Base-by-base conservation (phyloP, 2,113 vertebrate genomes). In the Glaucomys volans region DNA sequence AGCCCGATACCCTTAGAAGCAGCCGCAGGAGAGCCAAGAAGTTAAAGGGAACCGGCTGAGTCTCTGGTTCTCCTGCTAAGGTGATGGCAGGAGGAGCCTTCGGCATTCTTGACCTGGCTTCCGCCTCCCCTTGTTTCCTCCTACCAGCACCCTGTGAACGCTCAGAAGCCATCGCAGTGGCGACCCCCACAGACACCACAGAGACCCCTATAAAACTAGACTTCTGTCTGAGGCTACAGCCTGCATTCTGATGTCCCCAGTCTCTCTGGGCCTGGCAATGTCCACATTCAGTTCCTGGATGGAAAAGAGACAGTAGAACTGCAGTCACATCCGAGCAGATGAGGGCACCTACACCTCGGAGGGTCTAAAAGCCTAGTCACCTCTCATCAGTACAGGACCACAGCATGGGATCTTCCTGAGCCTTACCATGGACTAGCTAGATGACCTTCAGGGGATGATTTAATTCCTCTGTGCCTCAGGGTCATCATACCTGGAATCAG, bases 171-270 rank as follows among this genome's bases (percentile, higher is more conserved):
- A 28, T 88, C 90, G 91, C 87, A 95, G 17, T n/a, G 28, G 83
- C 89, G 80, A 54, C 91, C 52, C 88, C 91, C 0, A 64, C 0
- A 1, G 71, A 97, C 92, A 97, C 32, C 59, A 88, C 28, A 93
- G 92, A 92, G 94, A 76, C 57, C 94, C 96, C 87, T 96, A 40
- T 74, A 80, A 95, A 85, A 66, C 88, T 88, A 96, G 92, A 95
- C 83, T 90, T 96, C 94, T 90, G 90, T 94, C 97, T 2, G 47
- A 30, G n/a, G 52, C 47, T 20, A 24, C 17, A 26, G 96, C 90
- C 94, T 97, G 93, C 95, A n/a, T 95, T 92, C 76, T 40, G 88
- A 81, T 95, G 94, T 96, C 97, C 87, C 81, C 97, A 79, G 95
- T 54, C 95, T 97, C 93, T 97, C 93, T 82, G 42, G 88, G 92